Base-by-base conservation (phyloP, 2,888 invertebrate species). In the Eledona agricola region DNA sequence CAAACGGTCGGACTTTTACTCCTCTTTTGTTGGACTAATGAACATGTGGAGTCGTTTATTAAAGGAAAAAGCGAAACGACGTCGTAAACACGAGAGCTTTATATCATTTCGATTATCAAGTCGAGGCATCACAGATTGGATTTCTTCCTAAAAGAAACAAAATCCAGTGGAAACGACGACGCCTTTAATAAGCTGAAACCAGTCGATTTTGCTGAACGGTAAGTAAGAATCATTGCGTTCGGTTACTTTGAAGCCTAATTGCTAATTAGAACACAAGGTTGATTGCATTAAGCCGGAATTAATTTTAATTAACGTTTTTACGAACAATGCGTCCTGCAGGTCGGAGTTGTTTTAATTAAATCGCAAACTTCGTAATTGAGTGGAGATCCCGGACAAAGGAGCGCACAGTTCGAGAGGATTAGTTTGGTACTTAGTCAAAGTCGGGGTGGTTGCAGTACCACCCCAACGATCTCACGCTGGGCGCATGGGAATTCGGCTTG, bases 381-480 rank as follows among this genome's bases (percentile, higher is more conserved):
- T 9, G 25, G n/a, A 11, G 31, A 17, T 40, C 23, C 20, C 29
- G 22, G 47, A 53, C 38, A 53, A 46, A 53, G 40, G 26, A 29
- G 10, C 11, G 22, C 52, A 50, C 59, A 59, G 62, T 62, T 60
- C 56, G 55, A 59, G 59, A 42, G 45, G 34, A 45, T 31, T 43
- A 29, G 10, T 12, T 22, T 6, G 57, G 56, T 57, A 46, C 55
- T 59, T 57, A 57, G 60, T 54, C 58, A 54, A 63, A 60, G 62
- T 62, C 59, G 51, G 62, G 62, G 60, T 54, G 60, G 58, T 34
- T 54, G 29, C 51, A 60, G 58, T 57, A 62, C 62, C 65, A 63
- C 65, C 65, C 63, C 51, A 58, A 47, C 56, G 63, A 60, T 65
- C 65, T 62, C 65, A 65, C 65, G 65, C 65, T 65, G 63, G 28